Base-by-base conservation (phyloP, 2,113 vertebrate genomes). In the Petrocephalus microphthalmus region DNA sequence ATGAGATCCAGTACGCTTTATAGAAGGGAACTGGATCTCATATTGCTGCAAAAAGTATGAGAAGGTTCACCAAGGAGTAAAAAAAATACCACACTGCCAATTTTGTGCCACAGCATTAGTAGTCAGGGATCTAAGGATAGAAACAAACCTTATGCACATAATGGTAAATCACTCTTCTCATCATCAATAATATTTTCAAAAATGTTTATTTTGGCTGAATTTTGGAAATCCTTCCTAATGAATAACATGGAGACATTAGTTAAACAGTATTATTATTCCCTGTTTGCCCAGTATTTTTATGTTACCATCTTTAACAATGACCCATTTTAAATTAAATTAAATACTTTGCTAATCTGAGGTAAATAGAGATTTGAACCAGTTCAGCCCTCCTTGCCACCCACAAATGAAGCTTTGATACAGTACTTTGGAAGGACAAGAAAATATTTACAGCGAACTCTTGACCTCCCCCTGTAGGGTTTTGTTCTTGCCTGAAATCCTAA, bases 361-460 rank as follows among this genome's bases (percentile, higher is more conserved):
- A 83, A 47, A 49, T 20, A 49, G 45, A 83, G 81, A 83, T 83
- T 45, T 49, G 20, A 83, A 49, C 81, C 45, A 47, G 37, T 22
- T 45, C 8, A 47, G 42, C 81, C 81, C 22, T 83, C 37, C 81
- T 49, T 45, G 20, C 81, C 22, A 49, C 81, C 42, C 45, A 1
- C 45, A 83, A 37, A 83, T 49, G 37, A 11, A 47, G 81, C 20
- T 49, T 83, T 83, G 81, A 83, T 83, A 49, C 37, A 47, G 42
- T n/a, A 47, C 45, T n/a, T 83, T 83, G 81, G 33, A 83, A 83
- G 81, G 20, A 83, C 81, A 83, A 83, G 22, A 29, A 83, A 83
- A 83, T 83, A 83, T 83, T 83, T 49, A 49, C 81, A 49, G 20
- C 19, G 19, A 83, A 83, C 42, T n/a, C 20, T 49, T n/a, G 45